Base-by-base conservation (phyloP, 1,140 invertebrate species). In the Lepidostoma basale region DNA sequence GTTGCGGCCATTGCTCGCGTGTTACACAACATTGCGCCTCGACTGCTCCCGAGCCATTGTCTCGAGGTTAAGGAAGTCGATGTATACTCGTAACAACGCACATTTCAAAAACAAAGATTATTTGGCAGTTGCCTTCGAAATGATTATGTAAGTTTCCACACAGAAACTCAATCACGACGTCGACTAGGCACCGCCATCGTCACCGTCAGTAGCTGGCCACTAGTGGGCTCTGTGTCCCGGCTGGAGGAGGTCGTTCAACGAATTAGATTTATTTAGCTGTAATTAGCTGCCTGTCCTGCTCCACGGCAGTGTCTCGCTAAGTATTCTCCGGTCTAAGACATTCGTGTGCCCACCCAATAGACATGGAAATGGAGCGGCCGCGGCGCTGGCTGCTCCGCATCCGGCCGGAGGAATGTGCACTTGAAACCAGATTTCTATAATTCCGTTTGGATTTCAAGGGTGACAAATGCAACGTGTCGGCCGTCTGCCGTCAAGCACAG, bases 361-460 rank as follows among this genome's bases (percentile, higher is more conserved):
- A n/a, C n/a, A n/a, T n/a, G n/a, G n/a, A n/a, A n/a, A n/a, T n/a
- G n/a, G n/a, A n/a, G n/a, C n/a, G n/a, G n/a, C n/a, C n/a, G n/a
- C n/a, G n/a, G n/a, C n/a, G n/a, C n/a, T n/a, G n/a, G n/a, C n/a
- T n/a, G n/a, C n/a, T n/a, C n/a, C n/a, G n/a, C n/a, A n/a, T n/a
- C n/a, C n/a, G n/a, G n/a, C n/a, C n/a, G n/a, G n/a, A 23, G 5
- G 6, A 14, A 56, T 9, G 52, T 33, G 36, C 33, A 33, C 28
- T 33, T 56, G 52, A 56, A 56, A 56, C 10, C 4, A 56, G 28
- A 14, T 56, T 56, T 56, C 52, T 56, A 56, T 30, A 33, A 18
- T n/a, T n/a, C n/a, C n/a, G n/a, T n/a, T n/a, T n/a, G n/a, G n/a
- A 22, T 23, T 56, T 56, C 52, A 56, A 56, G 52, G 52, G 26